A percentile compares a stretch with the other conserved stretches of the same genome.
Conservation (phyloP, 2,888 invertebrate species). For the Hipparchia sbordonii region DNA sequence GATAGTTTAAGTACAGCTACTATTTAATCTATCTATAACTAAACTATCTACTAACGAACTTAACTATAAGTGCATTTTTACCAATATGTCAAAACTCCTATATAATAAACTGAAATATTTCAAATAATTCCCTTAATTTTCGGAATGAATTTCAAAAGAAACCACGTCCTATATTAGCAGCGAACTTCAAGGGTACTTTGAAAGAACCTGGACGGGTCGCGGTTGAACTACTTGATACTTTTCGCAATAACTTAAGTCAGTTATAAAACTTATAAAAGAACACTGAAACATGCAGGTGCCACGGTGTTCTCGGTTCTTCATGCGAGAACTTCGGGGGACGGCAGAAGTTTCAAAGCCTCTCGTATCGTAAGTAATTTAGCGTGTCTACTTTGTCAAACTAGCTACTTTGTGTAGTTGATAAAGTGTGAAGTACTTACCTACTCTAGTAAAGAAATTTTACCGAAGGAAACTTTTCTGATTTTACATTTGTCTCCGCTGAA, state of each 20-base stretch:
- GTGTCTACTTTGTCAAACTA: conserved; percentile 38
- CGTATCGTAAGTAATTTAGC: conserved; percentile 46
- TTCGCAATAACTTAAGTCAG: conserved; percentile 21
- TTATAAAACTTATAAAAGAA: conserved; percentile 23
- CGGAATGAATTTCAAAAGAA: background rate
- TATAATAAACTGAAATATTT: background rate
- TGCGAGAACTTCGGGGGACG: conserved; percentile 26
- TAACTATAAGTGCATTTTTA: too few relatives aligned
- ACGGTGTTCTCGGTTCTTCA: conserved; percentile 25
- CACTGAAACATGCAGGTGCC: conserved; percentile 20
- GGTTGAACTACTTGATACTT: background rate
- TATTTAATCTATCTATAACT: too few relatives aligned
- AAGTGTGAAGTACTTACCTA: background rate
- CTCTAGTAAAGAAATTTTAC: background rate
- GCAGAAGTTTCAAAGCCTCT: conserved; percentile 43
- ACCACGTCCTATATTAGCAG: background rate
- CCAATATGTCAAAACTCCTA: too few relatives aligned
- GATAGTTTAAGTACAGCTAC: too few relatives aligned
- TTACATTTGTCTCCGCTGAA: too few relatives aligned
- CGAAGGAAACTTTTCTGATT: too few relatives aligned
- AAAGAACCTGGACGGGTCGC: background rate
- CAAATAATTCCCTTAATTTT: background rate
- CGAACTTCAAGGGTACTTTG: background rate
- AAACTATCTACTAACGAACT: too few relatives aligned
- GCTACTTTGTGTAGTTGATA: background rate